phyloP scores from a whole-genome alignment of 1,140 invertebrate genomes.

The Lordiphosa mommai region DNA sequence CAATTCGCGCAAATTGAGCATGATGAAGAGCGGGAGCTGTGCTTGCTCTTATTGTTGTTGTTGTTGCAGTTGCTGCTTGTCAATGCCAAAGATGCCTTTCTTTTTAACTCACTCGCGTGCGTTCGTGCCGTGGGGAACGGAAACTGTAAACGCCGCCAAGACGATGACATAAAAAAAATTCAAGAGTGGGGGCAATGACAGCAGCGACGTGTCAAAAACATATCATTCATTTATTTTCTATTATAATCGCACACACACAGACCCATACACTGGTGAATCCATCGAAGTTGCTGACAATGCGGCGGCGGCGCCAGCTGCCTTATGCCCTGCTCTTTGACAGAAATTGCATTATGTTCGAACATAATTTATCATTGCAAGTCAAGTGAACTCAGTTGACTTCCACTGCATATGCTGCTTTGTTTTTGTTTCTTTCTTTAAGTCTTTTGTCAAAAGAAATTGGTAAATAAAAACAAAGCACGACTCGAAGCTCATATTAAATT shows the following conservation, averaged over 20 bases:
- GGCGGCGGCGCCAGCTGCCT: constrained; percentile 7
- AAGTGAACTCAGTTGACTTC: constrained; percentile 72
- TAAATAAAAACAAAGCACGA: constrained; percentile 73
- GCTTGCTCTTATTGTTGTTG: constrained; percentile 12
- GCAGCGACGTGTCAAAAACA: constrained; percentile 75
- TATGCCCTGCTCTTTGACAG: constrained; percentile 14
- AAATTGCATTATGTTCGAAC: constrained; percentile 70
- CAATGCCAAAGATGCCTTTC: constrained; percentile 65
- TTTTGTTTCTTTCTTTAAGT: constrained; percentile 42
- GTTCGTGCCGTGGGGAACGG: constrained; percentile 13
- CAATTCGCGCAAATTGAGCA: constrained; percentile 77
- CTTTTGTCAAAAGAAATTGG: constrained; percentile 60
- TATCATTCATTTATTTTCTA: constrained; percentile 79
- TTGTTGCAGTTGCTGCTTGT: constrained; percentile 46
- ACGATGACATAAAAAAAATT: constrained; percentile 48
- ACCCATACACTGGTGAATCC: neutral
- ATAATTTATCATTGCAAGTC: constrained; percentile 78
- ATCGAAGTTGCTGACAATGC: constrained; percentile 38
- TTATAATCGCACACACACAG: constrained; percentile 53
- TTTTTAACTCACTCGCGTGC: constrained; percentile 38
- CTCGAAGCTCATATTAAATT: constrained; percentile 62
- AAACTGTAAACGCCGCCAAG: constrained; percentile 53
- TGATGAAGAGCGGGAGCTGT: constrained; percentile 63
- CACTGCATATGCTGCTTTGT: constrained; percentile 41
- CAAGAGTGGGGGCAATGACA: constrained; percentile 64